phyloP scores from a whole-genome alignment of 2,797 vertebrate species.

The Enteromius anoplus region DNA sequence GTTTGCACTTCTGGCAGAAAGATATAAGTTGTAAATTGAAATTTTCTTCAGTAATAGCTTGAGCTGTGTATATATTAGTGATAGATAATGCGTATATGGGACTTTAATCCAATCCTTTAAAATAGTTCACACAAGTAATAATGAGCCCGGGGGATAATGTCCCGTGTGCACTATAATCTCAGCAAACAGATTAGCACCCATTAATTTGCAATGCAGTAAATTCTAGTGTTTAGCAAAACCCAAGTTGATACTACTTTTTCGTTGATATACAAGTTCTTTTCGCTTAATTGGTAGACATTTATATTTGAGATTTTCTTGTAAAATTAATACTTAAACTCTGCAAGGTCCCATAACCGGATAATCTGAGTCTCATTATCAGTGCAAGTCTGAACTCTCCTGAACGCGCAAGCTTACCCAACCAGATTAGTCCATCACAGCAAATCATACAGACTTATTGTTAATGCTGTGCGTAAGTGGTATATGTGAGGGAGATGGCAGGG shows the following conservation, averaged over 20 bases:
- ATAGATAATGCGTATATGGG: constrained; percentile 54
- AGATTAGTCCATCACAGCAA: constrained; percentile 65
- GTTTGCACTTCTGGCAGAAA: constrained; percentile 1
- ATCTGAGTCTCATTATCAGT: constrained; percentile 61
- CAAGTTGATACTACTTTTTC: constrained; percentile 58
- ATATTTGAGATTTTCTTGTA: constrained; percentile 20
- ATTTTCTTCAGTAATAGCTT: constrained; percentile 45
- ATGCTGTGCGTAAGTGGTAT: constrained; percentile 67
- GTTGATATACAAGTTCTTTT: constrained; percentile 33
- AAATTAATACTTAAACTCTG: constrained; percentile 38
- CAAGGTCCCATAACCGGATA: constrained; percentile 54
- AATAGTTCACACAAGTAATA: constrained; percentile 79
- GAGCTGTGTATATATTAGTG: constrained; percentile 29
- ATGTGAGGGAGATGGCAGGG: constrained; percentile 20
- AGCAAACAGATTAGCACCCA: constrained; percentile 65
- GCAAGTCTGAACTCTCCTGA: constrained; percentile 57
- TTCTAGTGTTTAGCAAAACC: constrained; percentile 40
- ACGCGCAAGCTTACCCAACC: constrained; percentile 56
- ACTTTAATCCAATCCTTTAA: constrained; percentile 75
- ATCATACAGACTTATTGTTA: constrained; percentile 69
- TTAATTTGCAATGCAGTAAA: constrained; percentile 59
- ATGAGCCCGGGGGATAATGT: constrained; percentile 73
- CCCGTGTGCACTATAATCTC: constrained; percentile 69
- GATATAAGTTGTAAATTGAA: constrained; percentile 38
- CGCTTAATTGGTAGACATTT: constrained; percentile 63